phyloP scores from a whole-genome alignment of 2,797 vertebrate species.

The Xyrichtys novacula region DNA sequence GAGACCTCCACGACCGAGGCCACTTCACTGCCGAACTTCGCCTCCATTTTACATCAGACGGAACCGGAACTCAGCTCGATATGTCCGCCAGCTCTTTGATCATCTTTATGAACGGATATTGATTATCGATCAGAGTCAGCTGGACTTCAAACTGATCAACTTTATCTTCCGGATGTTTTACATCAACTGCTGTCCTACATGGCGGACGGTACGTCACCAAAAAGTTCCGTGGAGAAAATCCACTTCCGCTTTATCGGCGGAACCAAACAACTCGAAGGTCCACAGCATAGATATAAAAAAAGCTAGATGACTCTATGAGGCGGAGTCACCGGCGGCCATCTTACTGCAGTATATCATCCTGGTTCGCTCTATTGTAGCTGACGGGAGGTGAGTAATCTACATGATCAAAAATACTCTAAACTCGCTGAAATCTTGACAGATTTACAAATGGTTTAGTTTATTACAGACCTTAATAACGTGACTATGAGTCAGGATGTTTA shows the following conservation, averaged over 20 bases:
- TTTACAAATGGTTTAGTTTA: too few species aligned
- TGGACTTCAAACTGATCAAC: neutral
- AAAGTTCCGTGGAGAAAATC: constrained; percentile 52
- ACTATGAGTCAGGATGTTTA: too few species aligned
- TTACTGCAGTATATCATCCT: too few species aligned
- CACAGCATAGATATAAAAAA: too few species aligned
- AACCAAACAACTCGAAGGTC: too few species aligned
- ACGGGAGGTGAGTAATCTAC: too few species aligned
- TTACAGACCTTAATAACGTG: too few species aligned
- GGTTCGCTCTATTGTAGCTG: too few species aligned
- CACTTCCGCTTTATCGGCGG: constrained; percentile 44
- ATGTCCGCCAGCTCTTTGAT: rapidly evolving
- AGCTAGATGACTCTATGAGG: too few species aligned
- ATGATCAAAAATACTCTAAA: too few species aligned
- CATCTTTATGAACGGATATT: neutral
- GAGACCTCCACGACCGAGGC: constrained; percentile 69
- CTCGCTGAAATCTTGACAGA: too few species aligned
- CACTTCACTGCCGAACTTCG: constrained; percentile 61
- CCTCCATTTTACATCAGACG: constrained; percentile 49
- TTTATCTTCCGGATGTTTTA: constrained; percentile 12
- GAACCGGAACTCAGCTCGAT: neutral
- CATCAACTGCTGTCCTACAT: neutral
- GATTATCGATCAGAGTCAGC: neutral
- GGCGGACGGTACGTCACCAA: constrained; percentile 22
- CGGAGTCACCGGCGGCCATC: too few species aligned